Evolutionary conservation across 1,140 invertebrate genomes (phyloP).

Genomic region (Scaptodrosophila lebanonensis): DNA sequence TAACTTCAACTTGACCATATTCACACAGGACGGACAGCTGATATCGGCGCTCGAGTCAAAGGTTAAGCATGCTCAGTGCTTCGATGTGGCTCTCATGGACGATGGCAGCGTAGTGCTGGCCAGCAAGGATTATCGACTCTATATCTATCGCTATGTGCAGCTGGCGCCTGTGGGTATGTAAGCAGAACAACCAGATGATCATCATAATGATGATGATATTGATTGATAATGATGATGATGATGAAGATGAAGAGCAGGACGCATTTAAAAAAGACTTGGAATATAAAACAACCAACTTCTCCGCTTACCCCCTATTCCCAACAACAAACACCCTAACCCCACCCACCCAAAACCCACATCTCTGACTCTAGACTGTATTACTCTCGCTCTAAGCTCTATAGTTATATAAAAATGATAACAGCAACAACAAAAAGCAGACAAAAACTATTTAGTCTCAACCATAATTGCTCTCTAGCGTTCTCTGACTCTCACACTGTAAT

Average conservation of each 20-base stretch:
- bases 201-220: conserved; percentile 9
- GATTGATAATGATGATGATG: not conserved
- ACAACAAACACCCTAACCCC: not conserved
- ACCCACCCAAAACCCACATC: conserved; percentile 3
- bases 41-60: conserved; percentile 98
- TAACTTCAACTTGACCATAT: conserved; percentile 99
- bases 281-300: conserved; percentile 13
- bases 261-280: too few relatives aligned
- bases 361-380: conserved; percentile 11
- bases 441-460: conserved; percentile 7
- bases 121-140: conserved; percentile 99
- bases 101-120: conserved; percentile 99
- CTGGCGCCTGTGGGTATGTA: conserved; percentile 91
- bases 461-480: conserved; percentile 2
- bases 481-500: conserved; percentile 5
- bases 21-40: conserved; percentile 96
- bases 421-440: conserved; percentile 1
- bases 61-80: conserved; percentile 99
- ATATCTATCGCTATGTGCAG: conserved; percentile 97
- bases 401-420: conserved; percentile 25
- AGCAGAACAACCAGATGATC: conserved; percentile 58
- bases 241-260: not conserved
- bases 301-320: too few relatives aligned
- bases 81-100: conserved; percentile 99
- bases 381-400: conserved; percentile 43